phyloP scores from a whole-genome alignment of 2,797 vertebrate species.

The Sylvia borin region DNA sequence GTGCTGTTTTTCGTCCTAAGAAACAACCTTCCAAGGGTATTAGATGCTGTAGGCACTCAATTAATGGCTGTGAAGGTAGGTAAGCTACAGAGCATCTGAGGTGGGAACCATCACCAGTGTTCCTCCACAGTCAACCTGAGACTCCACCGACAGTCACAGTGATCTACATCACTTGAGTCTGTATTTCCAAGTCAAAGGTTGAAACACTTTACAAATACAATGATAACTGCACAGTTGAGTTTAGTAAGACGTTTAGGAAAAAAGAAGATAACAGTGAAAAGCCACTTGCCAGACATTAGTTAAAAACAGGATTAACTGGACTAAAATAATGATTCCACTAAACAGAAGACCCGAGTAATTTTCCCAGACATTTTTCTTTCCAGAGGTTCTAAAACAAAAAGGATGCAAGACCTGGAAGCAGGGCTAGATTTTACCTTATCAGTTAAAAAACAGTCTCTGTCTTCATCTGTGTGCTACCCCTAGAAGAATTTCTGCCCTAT shows the following conservation, averaged over 20 bases:
- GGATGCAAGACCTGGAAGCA: not conserved
- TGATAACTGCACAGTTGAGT: not conserved
- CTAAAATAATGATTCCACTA: not conserved
- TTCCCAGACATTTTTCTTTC: not conserved
- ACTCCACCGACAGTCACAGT: accelerated
- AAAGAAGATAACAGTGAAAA: not conserved
- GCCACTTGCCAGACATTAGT: not conserved
- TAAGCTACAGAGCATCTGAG: not conserved
- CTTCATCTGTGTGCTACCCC: not conserved
- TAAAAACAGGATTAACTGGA: not conserved
- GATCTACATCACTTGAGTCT: not conserved
- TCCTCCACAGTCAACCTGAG: not conserved
- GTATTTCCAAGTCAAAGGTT: not conserved
- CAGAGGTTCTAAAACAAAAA: not conserved
- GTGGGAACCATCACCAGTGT: not conserved
- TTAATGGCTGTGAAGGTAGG: not conserved
- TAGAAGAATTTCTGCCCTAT: not conserved
- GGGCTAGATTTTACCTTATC: not conserved
- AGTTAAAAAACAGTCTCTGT: not conserved
- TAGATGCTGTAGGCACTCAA: not conserved
- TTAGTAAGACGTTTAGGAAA: not conserved
- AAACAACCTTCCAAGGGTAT: not conserved
- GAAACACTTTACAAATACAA: not conserved
- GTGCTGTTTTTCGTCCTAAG: not conserved
- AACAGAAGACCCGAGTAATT: not conserved